phyloP scores from a whole-genome alignment of 2,113 vertebrate genomes.

The Chloroceryle aenea region DNA sequence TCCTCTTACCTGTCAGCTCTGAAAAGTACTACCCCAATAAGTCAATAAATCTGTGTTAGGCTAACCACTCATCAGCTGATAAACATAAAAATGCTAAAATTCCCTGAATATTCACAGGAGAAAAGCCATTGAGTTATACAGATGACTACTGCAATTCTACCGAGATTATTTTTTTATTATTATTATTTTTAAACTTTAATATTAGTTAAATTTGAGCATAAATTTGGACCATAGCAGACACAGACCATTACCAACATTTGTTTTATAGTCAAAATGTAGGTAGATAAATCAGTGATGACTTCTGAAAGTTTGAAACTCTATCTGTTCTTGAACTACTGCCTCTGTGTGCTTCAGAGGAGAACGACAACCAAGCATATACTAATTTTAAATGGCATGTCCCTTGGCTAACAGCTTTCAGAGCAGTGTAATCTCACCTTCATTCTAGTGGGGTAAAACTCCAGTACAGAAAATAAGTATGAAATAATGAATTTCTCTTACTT shows the following conservation, averaged over 20 bases:
- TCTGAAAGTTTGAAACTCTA: neutral
- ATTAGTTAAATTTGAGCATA: neutral
- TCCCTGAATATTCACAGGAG: neutral
- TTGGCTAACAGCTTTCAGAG: neutral
- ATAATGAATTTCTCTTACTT: constrained; percentile 59
- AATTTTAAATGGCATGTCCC: constrained; percentile 1
- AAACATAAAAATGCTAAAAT: neutral
- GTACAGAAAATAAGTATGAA: constrained; percentile 26
- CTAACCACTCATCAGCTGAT: neutral
- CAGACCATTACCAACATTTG: neutral
- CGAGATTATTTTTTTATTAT: neutral
- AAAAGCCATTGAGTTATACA: neutral
- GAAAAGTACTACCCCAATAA: neutral
- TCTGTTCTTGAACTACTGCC: neutral
- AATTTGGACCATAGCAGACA: neutral
- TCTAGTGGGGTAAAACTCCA: neutral
- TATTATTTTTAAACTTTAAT: neutral
- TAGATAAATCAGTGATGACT: neutral
- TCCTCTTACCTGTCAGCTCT: neutral
- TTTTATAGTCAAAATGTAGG: neutral
- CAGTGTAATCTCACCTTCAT: constrained; percentile 5
- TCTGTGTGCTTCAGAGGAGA: neutral
- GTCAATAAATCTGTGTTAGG: neutral
- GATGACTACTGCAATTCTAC: neutral
- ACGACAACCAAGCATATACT: neutral